Conservation (phyloP, 2,888 invertebrate genomes). For the Hypercompe scribonia region DNA sequence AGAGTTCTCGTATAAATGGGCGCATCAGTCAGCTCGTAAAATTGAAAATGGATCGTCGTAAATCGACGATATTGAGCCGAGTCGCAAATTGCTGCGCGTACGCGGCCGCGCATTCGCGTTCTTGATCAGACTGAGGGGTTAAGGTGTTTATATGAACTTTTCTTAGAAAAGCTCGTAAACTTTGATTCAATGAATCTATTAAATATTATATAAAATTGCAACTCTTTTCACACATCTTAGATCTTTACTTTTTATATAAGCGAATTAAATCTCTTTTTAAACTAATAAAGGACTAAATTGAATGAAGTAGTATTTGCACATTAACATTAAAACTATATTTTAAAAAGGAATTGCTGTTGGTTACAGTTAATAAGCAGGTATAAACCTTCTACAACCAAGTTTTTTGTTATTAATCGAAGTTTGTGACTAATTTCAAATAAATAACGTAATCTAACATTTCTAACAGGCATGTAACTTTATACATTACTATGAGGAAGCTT, state of each 20-base stretch:
- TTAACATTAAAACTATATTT: background rate
- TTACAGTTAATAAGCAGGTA: background rate
- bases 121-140: slow-evolving; percentile 64
- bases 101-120: slow-evolving; percentile 72
- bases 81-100: slow-evolving; percentile 76
- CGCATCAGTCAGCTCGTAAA: slow-evolving; percentile 76
- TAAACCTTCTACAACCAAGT: background rate
- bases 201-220: slow-evolving; percentile 38
- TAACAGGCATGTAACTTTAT: slow-evolving; percentile 67
- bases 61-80: slow-evolving; percentile 75
- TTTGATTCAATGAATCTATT: slow-evolving; percentile 52
- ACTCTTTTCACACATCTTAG: slow-evolving; percentile 24
- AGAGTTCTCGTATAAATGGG: slow-evolving; percentile 67
- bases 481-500: slow-evolving; percentile 62
- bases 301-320: background rate
- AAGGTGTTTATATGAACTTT: slow-evolving; percentile 46
- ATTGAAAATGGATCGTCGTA: slow-evolving; percentile 79
- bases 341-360: background rate
- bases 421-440: slow-evolving; percentile 47
- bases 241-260: slow-evolving; percentile 19
- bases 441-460: slow-evolving; percentile 54
- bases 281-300: slow-evolving; percentile 29
- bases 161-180: slow-evolving; percentile 57
- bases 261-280: slow-evolving; percentile 26
- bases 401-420: slow-evolving; percentile 18